These are phyloP conservation scores for Neomorphus geoffroyi DNA, from an alignment of 2,797 vertebrate species.

Conservation along the genomic window DNA sequence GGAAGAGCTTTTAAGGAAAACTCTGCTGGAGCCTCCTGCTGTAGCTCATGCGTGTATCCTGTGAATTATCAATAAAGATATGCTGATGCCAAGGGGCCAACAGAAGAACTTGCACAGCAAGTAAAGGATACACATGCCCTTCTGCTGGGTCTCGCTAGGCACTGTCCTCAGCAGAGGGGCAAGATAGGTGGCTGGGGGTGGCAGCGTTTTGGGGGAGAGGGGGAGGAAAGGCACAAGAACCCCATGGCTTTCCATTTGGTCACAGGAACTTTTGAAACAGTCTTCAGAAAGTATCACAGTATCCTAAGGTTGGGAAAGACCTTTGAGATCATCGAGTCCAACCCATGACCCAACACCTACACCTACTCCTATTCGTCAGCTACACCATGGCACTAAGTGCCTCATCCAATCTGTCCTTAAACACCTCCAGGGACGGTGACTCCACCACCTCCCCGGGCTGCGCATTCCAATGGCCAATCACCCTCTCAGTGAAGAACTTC, in stretches of 20 bases:
- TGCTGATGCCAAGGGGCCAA: not conserved
- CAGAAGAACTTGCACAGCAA: not conserved
- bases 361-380: no score
- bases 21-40: not conserved
- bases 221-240: not conserved
- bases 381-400: no score
- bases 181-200: not conserved
- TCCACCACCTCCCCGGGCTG: no score
- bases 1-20: not conserved
- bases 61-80: not conserved
- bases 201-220: not conserved
- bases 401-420: no score
- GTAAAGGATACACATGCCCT: accelerated
- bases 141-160: accelerated
- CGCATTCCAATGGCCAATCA: no score
- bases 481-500: no score
- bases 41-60: accelerated
- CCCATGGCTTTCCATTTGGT: not conserved
- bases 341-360: no score
- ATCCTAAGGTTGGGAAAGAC: no score
- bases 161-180: not conserved
- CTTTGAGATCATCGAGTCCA: no score
- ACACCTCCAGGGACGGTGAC: no score
- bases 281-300: not conserved
- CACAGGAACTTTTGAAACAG: accelerated